Percentiles rank a stretch among this genome's conserved stretches.
phyloP scores from a whole-genome alignment of 2,797 vertebrate genomes.

The Xenops minutus region DNA sequence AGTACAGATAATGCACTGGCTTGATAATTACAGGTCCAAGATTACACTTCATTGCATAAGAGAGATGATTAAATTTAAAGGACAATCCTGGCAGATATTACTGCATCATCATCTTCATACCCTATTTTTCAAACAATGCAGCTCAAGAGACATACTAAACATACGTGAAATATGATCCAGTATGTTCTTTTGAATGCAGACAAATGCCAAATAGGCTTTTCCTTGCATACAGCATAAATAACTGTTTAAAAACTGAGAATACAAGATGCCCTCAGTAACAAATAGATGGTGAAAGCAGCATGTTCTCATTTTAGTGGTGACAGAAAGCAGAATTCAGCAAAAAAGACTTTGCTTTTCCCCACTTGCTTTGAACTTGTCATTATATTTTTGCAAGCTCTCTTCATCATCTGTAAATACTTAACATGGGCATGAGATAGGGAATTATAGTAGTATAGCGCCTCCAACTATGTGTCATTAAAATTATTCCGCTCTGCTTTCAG shows the following conservation, averaged over 20 bases:
- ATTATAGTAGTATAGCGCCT: not conserved
- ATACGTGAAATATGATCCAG: not conserved
- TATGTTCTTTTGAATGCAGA: not conserved
- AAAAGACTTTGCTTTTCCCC: not conserved
- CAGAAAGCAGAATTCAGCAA: not conserved
- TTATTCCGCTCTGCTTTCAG: not conserved
- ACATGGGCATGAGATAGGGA: not conserved
- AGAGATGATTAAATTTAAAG: not conserved
- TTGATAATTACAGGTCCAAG: not conserved
- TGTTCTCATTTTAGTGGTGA: not conserved
- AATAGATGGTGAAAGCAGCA: not conserved
- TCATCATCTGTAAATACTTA: slow-evolving; percentile 16
- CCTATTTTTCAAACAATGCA: not conserved
- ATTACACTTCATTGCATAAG: not conserved
- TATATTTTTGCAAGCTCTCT: not conserved
- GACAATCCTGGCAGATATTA: not conserved
- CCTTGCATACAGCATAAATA: not conserved
- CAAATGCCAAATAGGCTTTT: not conserved
- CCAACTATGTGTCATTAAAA: slow-evolving; percentile 5
- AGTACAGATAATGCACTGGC: not conserved
- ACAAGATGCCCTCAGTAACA: not conserved
- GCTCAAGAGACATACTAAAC: not conserved
- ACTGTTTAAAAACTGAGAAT: not conserved
- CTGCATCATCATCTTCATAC: not conserved
- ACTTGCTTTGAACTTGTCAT: not conserved